Evolutionary conservation across 92 coral and sea anemone species (phyloP).

Genomic region (Virgularia gustaviana): DNA sequence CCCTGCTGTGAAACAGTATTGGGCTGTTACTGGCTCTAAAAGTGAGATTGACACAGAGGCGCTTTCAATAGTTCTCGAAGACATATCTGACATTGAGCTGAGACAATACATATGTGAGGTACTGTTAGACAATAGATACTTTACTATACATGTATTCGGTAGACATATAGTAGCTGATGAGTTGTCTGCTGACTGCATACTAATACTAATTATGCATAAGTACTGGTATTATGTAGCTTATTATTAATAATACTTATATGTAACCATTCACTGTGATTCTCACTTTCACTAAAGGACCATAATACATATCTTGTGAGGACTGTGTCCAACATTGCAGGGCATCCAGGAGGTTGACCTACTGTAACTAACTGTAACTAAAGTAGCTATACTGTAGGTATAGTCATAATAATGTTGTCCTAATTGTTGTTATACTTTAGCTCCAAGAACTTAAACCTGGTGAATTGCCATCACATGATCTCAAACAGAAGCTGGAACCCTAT

Average conservation of each 20-base stretch:
- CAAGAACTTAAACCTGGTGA: background rate
- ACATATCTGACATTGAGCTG: slow-evolving; percentile 53
- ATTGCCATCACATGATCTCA: slow-evolving; percentile 6
- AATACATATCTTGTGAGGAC: too few species aligned
- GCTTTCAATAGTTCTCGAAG: slow-evolving; percentile 44
- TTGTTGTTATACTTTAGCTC: slow-evolving; percentile 13
- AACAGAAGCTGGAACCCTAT: slow-evolving; percentile 40
- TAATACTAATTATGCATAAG: too few species aligned
- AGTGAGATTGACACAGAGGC: slow-evolving; percentile 32
- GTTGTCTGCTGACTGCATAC: too few species aligned
- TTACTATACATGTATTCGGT: background rate
- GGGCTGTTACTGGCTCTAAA: slow-evolving; percentile 9
- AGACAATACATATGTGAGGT: slow-evolving; percentile 49
- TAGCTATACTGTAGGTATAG: background rate
- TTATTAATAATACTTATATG: too few species aligned
- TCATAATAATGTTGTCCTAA: background rate
- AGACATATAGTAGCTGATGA: background rate
- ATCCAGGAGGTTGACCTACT: background rate
- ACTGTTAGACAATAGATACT: background rate
- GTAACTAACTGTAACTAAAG: background rate
- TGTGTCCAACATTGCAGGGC: too few species aligned
- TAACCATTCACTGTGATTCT: too few species aligned
- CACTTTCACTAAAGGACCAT: too few species aligned
- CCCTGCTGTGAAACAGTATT: slow-evolving; percentile 48
- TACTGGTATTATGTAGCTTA: too few species aligned